A percentile compares a stretch with the other conserved stretches of the same genome.
These are phyloP conservation scores for Podarcis siculus DNA, from an alignment of 2,797 vertebrate species.

Conservation along the genomic window DNA sequence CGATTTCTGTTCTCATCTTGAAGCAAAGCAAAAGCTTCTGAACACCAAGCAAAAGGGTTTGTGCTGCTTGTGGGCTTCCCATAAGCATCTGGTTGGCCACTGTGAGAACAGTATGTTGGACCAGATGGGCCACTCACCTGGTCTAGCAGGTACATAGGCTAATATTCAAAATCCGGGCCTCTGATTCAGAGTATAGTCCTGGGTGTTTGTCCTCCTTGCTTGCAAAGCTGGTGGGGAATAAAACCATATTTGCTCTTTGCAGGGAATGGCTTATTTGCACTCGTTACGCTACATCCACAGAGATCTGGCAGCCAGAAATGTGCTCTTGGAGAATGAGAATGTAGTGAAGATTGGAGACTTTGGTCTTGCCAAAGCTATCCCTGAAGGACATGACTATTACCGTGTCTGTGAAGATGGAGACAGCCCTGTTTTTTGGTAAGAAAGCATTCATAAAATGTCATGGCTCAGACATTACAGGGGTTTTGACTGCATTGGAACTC, in stretches of 20 bases:
- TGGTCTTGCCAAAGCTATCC: conserved; percentile 91
- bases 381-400: conserved; percentile 90
- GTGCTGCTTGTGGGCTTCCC: no score
- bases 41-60: no score
- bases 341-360: conserved; percentile 95
- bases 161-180: not conserved
- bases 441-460: not conserved
- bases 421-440: conserved; percentile 93
- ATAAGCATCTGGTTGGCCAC: no score
- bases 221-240: not conserved
- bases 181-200: not conserved
- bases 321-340: conserved; percentile 88
- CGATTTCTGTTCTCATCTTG: no score
- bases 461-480: not conserved
- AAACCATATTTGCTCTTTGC: not conserved
- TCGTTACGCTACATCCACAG: conserved; percentile 88
- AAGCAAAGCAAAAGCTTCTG: no score
- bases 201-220: not conserved
- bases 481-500: not conserved
- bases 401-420: conserved; percentile 89
- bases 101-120: no score
- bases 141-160: not conserved
- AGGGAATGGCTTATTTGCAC: conserved; percentile 96
- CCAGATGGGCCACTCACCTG: no score
- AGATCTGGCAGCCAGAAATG: conserved; percentile 92